Evolutionary conservation across 2,888 invertebrate species (phyloP), one percentile per base, ranked within the genome.

Genomic region (Temnothorax rugatulus): DNA sequence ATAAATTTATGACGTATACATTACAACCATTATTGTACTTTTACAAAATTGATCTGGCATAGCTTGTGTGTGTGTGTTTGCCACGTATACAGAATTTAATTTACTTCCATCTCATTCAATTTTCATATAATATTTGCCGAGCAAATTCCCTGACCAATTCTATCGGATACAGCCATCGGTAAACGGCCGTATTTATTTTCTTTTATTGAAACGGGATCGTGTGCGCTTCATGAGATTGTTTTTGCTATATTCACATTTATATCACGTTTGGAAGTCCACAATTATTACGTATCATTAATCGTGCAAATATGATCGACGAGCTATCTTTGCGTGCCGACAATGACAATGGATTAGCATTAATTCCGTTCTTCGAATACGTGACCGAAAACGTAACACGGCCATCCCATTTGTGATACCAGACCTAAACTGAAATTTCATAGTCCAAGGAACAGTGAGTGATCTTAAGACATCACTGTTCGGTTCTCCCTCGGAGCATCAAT

Each of bases 101-200:
- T 83, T 84, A 82, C 83, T 82, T 74, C 73, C 64, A 57, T 82
- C 73, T 84, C 91, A 91, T 91, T 91, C 90, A 89, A 91, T 90
- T 89, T 89, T 91, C 87, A 90, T 86, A 86, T 88, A 88, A 88
- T 90, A 88, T 91, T 91, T 90, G 88, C 86, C 87, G 86, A 91
- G 87, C 74, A 83, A 88, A 87, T 85, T 88, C 87, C 89, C 88
- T 21, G 77, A 86, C 87, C 90, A 90, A 91, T 91, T 87, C 81
- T 77, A 79, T 85, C 82, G 86, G 86, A 83, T 64, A 82, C 76
- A 83, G 86, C 87, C 89, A 83, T 86, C 89, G 83, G 83, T 84
- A 89, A 90, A 91, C 88, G 87, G 76, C 64, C 84, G 86, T 91
- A 89, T 90, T 91, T 91, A 89, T 91, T 90, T 89, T 87, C 91